phyloP scores from a whole-genome alignment of 2,797 vertebrate species.

The Catamblyrhynchus diadema region DNA sequence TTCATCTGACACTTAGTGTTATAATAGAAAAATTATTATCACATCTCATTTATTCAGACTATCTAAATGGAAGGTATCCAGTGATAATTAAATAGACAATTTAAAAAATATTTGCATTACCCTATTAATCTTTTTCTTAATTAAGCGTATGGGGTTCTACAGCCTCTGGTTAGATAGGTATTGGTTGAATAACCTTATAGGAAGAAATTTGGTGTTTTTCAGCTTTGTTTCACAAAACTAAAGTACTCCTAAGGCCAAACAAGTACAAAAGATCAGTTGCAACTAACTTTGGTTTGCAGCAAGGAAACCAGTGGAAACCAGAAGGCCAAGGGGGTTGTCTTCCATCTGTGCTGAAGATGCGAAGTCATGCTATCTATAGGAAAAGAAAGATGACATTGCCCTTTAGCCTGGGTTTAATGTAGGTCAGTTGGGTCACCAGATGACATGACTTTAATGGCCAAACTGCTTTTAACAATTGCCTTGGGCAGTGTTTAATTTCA shows the following conservation, averaged over 20 bases:
- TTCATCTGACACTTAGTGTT: neutral
- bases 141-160: neutral
- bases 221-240: neutral
- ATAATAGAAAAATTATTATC: neutral
- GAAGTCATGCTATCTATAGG: conserved; percentile 26
- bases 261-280: neutral
- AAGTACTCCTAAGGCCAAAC: neutral
- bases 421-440: conserved; percentile 64
- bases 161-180: neutral
- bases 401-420: conserved; percentile 62
- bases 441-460: conserved; percentile 65
- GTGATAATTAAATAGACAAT: neutral
- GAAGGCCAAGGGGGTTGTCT: neutral
- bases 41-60: neutral
- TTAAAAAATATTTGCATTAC: neutral
- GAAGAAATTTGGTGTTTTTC: neutral
- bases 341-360: conserved; percentile 52
- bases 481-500: conserved; percentile 58
- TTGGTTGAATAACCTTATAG: neutral
- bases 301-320: neutral
- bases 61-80: neutral
- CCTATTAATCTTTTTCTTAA: neutral
- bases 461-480: conserved; percentile 59
- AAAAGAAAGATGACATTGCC: conserved; percentile 58
- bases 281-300: neutral